A percentile compares a stretch with the other conserved stretches of the same genome.
phyloP scores from a whole-genome alignment of 2,113 vertebrate genomes.

The Ochotona curzoniae region DNA sequence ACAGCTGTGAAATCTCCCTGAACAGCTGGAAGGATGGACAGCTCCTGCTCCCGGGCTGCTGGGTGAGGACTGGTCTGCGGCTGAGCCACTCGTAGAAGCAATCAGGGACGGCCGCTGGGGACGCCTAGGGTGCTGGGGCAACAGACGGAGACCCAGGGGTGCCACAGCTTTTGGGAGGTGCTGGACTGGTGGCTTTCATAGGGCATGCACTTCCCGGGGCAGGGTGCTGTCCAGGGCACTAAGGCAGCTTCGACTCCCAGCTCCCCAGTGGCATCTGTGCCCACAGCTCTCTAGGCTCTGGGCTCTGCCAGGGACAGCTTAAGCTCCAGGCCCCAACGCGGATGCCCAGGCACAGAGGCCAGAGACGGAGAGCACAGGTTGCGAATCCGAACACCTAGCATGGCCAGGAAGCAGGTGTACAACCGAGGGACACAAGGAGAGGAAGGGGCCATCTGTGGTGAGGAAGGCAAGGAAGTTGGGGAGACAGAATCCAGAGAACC shows the following conservation, averaged over 20 bases:
- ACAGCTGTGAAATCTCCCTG: rapidly evolving
- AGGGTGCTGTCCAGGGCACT: too few relatives aligned
- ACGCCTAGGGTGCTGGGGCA: rapidly evolving
- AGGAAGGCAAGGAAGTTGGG: not conserved
- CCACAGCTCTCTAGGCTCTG: not conserved
- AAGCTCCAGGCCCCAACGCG: not conserved
- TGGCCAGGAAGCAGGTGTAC: not conserved
- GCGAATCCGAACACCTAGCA: not conserved
- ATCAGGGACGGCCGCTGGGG: not conserved
- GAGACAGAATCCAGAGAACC: not conserved
- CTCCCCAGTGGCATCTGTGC: not conserved
- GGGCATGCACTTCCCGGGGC: too few relatives aligned
- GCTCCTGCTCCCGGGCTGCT: too few relatives aligned
- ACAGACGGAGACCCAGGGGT: not conserved
- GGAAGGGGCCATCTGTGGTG: not conserved
- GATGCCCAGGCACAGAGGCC: not conserved
- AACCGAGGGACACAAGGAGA: not conserved
- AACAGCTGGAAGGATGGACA: too few relatives aligned
- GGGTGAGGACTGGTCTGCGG: not conserved
- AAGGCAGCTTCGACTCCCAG: too few relatives aligned
- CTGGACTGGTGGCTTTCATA: too few relatives aligned
- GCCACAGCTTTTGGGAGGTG: too few relatives aligned
- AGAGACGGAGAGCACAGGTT: not conserved
- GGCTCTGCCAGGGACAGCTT: not conserved
- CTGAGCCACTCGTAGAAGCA: not conserved